Evolutionary conservation across 2,797 vertebrate species (phyloP).

Genomic region (Synanceia verrucosa): DNA sequence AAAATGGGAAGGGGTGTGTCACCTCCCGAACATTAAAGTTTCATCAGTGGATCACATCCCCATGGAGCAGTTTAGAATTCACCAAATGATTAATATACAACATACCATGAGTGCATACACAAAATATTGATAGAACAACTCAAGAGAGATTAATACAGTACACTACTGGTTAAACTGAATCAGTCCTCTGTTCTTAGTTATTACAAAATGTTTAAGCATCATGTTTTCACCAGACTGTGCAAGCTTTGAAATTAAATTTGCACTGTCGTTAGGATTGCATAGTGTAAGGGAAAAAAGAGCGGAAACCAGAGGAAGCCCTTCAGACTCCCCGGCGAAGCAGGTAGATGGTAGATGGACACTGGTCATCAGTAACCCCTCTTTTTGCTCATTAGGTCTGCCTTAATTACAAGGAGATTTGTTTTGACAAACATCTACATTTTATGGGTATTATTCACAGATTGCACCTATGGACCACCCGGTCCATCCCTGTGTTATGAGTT

Average conservation of each 20-base stretch:
- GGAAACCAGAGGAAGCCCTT: conserved; percentile 63
- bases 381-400: conserved; percentile 37
- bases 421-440: conserved; percentile 58
- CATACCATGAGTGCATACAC: conserved; percentile 73
- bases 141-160: conserved; percentile 66
- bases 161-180: conserved; percentile 61
- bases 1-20: conserved; percentile 60
- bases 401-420: conserved; percentile 35
- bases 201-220: conserved; percentile 72
- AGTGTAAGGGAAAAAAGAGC: conserved; percentile 72
- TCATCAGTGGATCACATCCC: conserved; percentile 58
- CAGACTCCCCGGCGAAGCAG: conserved; percentile 61
- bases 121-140: conserved; percentile 75
- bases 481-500: conserved; percentile 72
- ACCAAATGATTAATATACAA: conserved; percentile 74
- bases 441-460: conserved; percentile 66
- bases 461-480: conserved; percentile 65
- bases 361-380: conserved; percentile 33
- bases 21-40: conserved; percentile 50
- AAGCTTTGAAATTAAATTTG: conserved; percentile 71
- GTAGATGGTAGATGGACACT: conserved; percentile 49
- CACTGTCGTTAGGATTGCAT: conserved; percentile 80
- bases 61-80: conserved; percentile 62
- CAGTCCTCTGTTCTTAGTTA: conserved; percentile 58
- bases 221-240: conserved; percentile 66